Conservation (phyloP, 2,113 vertebrate species). For the Cyanoderma ruficeps region DNA sequence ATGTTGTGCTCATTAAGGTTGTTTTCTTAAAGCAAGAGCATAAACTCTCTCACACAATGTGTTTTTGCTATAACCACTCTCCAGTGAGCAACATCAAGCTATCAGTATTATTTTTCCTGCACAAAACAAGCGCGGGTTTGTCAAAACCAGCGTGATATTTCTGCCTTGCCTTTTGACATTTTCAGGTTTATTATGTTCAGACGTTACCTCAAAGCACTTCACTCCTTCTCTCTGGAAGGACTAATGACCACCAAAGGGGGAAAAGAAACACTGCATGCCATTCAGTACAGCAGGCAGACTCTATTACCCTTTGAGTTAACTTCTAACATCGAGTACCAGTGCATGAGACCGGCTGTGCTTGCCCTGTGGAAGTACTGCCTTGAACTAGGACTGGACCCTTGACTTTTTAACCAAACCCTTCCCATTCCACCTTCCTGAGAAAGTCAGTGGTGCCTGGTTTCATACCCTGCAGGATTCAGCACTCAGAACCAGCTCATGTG, state of each 20-base stretch:
- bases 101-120: neutral
- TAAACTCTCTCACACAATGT: neutral
- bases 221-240: neutral
- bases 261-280: neutral
- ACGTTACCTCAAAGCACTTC: neutral
- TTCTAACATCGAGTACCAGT: neutral
- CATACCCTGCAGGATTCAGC: neutral
- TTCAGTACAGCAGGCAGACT: neutral
- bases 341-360: neutral
- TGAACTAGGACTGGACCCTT: neutral
- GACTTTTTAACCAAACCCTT: neutral
- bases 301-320: neutral
- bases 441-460: neutral
- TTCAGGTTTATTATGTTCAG: neutral
- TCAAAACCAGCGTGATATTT: neutral
- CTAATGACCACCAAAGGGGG: neutral
- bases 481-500: accelerated
- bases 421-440: neutral
- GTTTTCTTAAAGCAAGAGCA: neutral
- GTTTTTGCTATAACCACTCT: neutral
- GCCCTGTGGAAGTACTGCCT: neutral
- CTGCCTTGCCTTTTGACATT: constrained; percentile 13
- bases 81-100: neutral
- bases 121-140: neutral
- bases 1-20: neutral